Percentiles rank a stretch among this genome's conserved stretches.
Conservation (phyloP, 2,113 vertebrate species). For the Zapornia atra region DNA sequence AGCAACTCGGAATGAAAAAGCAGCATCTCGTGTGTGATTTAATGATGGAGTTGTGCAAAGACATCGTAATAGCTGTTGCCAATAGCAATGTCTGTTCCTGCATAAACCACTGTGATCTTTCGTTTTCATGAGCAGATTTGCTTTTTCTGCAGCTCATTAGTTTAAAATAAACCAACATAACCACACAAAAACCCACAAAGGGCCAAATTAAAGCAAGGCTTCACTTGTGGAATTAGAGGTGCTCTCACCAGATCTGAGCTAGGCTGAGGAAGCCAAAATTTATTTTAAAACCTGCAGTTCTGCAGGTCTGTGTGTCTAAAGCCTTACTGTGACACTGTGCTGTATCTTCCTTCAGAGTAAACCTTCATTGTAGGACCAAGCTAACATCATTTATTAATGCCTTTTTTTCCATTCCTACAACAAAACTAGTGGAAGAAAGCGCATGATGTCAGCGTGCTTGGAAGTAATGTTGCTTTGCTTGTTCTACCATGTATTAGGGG, state of each 20-base stretch:
- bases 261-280: not conserved
- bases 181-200: not conserved
- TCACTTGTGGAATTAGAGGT: not conserved
- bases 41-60: conserved; percentile 10
- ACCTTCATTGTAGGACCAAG: conserved; percentile 68
- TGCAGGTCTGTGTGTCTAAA: not conserved
- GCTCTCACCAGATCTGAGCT: not conserved
- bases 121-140: conserved; percentile 29
- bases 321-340: conserved; percentile 70
- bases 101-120: not conserved
- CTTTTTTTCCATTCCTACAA: conserved; percentile 78
- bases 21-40: not conserved
- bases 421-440: conserved; percentile 78
- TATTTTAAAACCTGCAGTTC: not conserved
- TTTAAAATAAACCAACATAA: not conserved
- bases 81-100: conserved; percentile 2
- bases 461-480: conserved; percentile 91
- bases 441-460: conserved; percentile 83
- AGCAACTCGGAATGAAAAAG: not conserved
- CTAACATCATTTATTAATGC: conserved; percentile 85
- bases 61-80: conserved; percentile 5
- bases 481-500: conserved; percentile 92
- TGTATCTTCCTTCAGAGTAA: conserved; percentile 58
- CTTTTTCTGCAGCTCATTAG: not conserved
- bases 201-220: not conserved